Base-by-base conservation (phyloP, 2,888 invertebrate species). In the Acanthosoma haemorrhoidale region DNA sequence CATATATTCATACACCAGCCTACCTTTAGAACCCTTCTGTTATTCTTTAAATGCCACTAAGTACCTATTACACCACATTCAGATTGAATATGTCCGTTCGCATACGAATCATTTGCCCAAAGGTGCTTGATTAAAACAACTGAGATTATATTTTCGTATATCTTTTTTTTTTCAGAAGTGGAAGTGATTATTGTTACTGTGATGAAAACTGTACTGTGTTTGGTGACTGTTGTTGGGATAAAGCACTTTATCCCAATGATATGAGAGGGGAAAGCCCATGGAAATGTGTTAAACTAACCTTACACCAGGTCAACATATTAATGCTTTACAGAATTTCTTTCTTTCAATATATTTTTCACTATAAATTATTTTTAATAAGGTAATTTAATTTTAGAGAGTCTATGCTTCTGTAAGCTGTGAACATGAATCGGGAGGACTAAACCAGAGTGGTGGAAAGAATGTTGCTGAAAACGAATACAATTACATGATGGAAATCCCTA, bases 141-240 rank as follows among this genome's bases (percentile, higher is more conserved):
- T n/a, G n/a, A n/a, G n/a, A n/a, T n/a, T n/a, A n/a, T n/a, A n/a
- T n/a, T n/a, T n/a, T n/a, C n/a, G n/a, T n/a, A n/a, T n/a, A n/a
- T n/a, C n/a, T 41, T 41, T 16, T 11, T 43, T 21, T 3, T 43
- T 43, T 11, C 13, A 21, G 21, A 2, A 21, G 18, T 11, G 13
- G 21, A 1, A 43, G 4, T 2, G 9, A 16, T 41, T 80, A 79
- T 74, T 82, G 82, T 73, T 76, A 79, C 41, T 82, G 82, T 75
- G 82, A 82, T 72, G 75, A 77, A 41, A 75, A 76, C 34, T 82
- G 82, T 75, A 76, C 77, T 25, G 75, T 76, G n/a, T 81, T 79
- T 72, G 81, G 81, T 16, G 82, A 82, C 75, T 82, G 82, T 72
- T 82, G 82, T 71, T 76, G 79, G 16, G 81, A 82, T 73, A 79